phyloP scores from a whole-genome alignment of 2,797 vertebrate species.

The Chaunax sp. region DNA sequence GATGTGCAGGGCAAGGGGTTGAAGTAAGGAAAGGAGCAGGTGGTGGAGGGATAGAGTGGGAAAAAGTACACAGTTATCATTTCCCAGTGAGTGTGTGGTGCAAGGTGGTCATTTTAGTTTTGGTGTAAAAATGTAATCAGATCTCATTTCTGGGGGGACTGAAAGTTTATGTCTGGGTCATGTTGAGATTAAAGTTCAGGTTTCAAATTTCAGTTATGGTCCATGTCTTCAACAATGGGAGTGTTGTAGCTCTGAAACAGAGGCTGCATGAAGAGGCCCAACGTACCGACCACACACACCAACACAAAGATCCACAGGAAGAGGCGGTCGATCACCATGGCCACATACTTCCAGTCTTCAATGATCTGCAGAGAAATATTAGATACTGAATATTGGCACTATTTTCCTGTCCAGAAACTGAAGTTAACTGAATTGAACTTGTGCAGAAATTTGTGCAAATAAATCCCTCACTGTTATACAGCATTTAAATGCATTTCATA shows the following conservation, averaged over 20 bases:
- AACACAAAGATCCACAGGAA: conserved; percentile 88
- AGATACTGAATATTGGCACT: conserved; percentile 3
- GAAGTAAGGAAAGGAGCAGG: conserved; percentile 6
- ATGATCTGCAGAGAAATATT: conserved; percentile 76
- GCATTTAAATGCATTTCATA: no score
- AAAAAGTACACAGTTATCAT: conserved; percentile 43
- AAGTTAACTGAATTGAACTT: not conserved
- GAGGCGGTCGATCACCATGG: conserved; percentile 88
- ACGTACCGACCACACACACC: conserved; percentile 84
- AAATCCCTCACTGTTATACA: not conserved
- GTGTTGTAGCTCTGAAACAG: conserved; percentile 86
- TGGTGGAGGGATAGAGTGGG: conserved; percentile 11
- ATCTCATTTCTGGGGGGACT: conserved; percentile 43
- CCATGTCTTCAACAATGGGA: conserved; percentile 71
- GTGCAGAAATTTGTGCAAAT: no score
- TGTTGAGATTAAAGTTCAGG: conserved; percentile 27
- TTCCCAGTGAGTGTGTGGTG: conserved; percentile 52
- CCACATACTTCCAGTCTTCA: conserved; percentile 89
- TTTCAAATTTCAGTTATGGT: conserved; percentile 58
- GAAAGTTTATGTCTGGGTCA: conserved; percentile 40
- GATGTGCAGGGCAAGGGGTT: conserved; percentile 3
- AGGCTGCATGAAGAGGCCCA: conserved; percentile 88
- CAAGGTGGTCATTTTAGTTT: conserved; percentile 31
- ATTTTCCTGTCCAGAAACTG: not conserved
- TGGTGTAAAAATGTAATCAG: conserved; percentile 45